Percentiles rank a stretch among this genome's conserved stretches.
Conservation (phyloP, 2,888 invertebrate species). For the Dioctria rufipes region DNA sequence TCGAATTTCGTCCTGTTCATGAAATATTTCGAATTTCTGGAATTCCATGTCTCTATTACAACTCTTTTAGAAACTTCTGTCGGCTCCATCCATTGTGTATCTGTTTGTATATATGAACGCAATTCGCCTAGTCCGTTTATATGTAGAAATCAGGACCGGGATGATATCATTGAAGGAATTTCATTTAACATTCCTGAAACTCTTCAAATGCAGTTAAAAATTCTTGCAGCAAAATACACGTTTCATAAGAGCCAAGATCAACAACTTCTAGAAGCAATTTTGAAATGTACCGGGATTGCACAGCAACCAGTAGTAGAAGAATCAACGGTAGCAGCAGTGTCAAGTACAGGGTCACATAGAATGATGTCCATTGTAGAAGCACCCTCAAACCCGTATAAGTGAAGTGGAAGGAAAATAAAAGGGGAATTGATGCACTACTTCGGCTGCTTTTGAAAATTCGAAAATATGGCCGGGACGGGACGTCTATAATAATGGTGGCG, state of each 20-base stretch:
- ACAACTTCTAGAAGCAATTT: background rate
- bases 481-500: background rate
- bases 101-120: too few relatives aligned
- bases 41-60: too few relatives aligned
- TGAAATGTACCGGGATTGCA: background rate
- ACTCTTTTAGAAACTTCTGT: too few relatives aligned
- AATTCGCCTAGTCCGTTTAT: too few relatives aligned
- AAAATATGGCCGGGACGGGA: background rate
- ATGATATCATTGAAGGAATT: background rate
- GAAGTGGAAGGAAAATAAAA: conserved; percentile 18
- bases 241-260: background rate
- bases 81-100: too few relatives aligned
- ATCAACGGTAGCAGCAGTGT: background rate
- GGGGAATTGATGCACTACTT: conserved; percentile 7
- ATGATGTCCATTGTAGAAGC: background rate
- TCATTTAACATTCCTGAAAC: background rate
- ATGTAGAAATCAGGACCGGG: too few relatives aligned
- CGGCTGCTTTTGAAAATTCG: background rate
- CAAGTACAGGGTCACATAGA: conserved; percentile 10
- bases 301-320: too few relatives aligned
- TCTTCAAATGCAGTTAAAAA: background rate
- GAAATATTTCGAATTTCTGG: too few relatives aligned
- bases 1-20: too few relatives aligned
- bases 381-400: conserved; percentile 4
- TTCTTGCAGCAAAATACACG: background rate